Base-by-base conservation (phyloP, 1,140 invertebrate species). In the Neotoxoptera formosana region DNA sequence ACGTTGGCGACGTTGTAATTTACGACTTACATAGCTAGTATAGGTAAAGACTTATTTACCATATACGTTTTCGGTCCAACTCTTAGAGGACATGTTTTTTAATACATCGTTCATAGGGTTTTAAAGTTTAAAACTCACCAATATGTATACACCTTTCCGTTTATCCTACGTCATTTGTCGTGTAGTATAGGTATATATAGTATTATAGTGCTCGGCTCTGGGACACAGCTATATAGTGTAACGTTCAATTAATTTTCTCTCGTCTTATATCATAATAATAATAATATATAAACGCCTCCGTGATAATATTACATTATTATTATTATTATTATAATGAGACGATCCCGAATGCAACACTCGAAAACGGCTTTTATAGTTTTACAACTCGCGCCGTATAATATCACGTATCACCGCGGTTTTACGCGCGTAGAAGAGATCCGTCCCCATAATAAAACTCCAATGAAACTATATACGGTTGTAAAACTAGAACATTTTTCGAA, bases 361-460 rank as follows among this genome's bases (percentile, higher is more conserved):
- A 51, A 88, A 88, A 53, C n/a, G 17, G 87, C 23, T 88, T 51
- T 88, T 88, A 87, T 87, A 20, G 86, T 88, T 88, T 53, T 88
- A 88, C 47, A 48, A 87, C 47, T 51, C 30, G 0, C 21, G 8
- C 8, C 2, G 36, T 34, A 88, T 1, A 6, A 53, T 20, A 14
- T 11, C 21, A 53, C 7, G 21, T 51, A 51, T 11, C 21, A 87
- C n/a, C 47, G 51, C 17, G 20, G 7, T 88, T 21, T 48, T n/a
- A n/a, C 34, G 21, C n/a, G 25, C 0, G n/a, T 76, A 17, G n/a
- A 76, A 76, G 60, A 17, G 20, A 7, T 25, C 8, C 21, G 34
- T 53, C 47, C 7, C 20, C 53, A n/a, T n/a, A 88, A 88, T 51
- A 88, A 88, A 88, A 88, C 23, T 8, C 17, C n/a, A n/a, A 87